Evolutionary conservation across 2,888 invertebrate genomes (phyloP), one percentile per base, ranked within the genome.

Genomic region (Lomographa bimaculata): DNA sequence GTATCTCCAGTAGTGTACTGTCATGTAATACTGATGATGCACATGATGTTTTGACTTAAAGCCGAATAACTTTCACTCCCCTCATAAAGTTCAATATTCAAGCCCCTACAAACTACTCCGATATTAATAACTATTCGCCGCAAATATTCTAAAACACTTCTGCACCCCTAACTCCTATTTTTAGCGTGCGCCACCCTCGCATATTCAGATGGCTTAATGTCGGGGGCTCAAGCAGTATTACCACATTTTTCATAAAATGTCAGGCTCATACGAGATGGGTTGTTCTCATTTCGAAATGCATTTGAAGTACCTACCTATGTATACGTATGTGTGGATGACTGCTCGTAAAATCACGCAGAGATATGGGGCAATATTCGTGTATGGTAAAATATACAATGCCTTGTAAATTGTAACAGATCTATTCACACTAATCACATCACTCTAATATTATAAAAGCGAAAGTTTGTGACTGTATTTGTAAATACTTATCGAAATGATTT

Each of bases 151-250:
- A 62, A 58, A 66, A 59, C 30, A 36, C 30, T 42, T 23, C 23
- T 5, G 46, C 60, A 48, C 50, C 59, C 42, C 56, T 62, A 58
- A 51, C 54, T 70, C 65, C 71, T 74, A 76, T 78, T 79, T 73
- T 55, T 60, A 70, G 67, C 56, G 61, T 62, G 55, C 57, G 19
- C 75, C 69, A 79, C 81, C 79, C 75, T 76, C 72, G 72, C 77
- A 79, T 81, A 82, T 82, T 79, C 79, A 71, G 67, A 73, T 72
- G 73, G 71, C 71, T 81, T 82, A 82, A 82, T 79, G 75, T 74
- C 57, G 50, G 52, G 47, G 54, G 61, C 64, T 60, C 61, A 60
- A 61, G 57, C 59, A 50, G 66, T 67, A 72, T 74, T 71, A 66
- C 67, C 64, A 61, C 75, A 82, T 80, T 82, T 82, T 79, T 83